Conservation (phyloP, 1,140 invertebrate species). For the Pantala flavescens region DNA sequence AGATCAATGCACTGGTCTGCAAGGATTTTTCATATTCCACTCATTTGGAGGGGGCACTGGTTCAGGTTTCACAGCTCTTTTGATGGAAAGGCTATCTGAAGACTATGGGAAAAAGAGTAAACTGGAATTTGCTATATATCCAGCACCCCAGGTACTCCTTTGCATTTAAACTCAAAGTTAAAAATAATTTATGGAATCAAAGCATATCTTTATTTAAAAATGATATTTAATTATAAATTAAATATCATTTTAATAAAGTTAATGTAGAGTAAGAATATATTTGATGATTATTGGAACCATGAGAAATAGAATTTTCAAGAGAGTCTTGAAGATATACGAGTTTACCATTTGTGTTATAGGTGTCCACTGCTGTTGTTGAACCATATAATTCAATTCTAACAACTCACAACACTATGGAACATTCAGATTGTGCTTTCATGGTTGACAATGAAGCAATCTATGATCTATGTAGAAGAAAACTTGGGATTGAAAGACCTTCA, state of each 20-base stretch:
- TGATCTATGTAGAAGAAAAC: conserved; percentile 48
- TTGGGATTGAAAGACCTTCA: conserved; percentile 43
- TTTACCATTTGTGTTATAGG: conserved; percentile 27
- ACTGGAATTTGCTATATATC: conserved; percentile 75
- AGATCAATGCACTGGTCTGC: conserved; percentile 32
- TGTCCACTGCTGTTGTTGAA: conserved; percentile 73
- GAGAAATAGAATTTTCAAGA: not conserved
- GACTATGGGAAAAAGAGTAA: conserved; percentile 74
- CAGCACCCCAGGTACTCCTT: conserved; percentile 52
- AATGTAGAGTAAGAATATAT: not conserved
- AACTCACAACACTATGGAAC: conserved; percentile 62
- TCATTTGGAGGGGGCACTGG: conserved; percentile 76
- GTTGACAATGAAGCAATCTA: conserved; percentile 53
- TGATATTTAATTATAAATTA: not conserved
- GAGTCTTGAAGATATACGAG: not conserved
- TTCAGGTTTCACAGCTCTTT: conserved; percentile 68
- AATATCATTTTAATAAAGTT: no score
- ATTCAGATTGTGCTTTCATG: conserved; percentile 59
- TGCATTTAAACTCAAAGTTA: conserved; percentile 15
- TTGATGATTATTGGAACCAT: not conserved
- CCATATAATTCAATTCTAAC: conserved; percentile 76
- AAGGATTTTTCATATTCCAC: conserved; percentile 77
- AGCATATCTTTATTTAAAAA: not conserved
- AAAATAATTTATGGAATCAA: not conserved
- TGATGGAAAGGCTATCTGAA: conserved; percentile 70